phyloP scores from a whole-genome alignment of 1,140 invertebrate species.

The Tribolium madens region DNA sequence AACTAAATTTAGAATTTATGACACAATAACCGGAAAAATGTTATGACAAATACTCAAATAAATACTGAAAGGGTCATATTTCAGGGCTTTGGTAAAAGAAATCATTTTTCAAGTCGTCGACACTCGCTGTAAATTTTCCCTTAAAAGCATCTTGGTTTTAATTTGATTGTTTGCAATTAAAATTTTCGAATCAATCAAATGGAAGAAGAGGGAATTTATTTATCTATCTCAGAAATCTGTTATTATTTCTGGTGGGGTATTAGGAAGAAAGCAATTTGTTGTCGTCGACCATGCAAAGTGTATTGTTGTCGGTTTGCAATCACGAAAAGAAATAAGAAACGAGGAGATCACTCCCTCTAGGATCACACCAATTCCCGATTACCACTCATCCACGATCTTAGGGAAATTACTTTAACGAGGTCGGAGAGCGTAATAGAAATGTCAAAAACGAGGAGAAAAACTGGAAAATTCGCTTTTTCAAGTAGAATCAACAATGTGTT shows the following conservation, averaged over 20 bases:
- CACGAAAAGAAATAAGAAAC: constrained; percentile 17
- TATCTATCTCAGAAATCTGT: neutral
- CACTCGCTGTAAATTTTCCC: neutral
- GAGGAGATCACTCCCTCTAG: constrained; percentile 34
- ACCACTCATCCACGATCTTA: constrained; percentile 18
- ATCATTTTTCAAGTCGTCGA: neutral
- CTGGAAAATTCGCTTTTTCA: neutral
- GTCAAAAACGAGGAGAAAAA: neutral
- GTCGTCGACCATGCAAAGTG: neutral
- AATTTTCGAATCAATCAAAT: neutral
- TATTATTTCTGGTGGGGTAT: constrained; percentile 25
- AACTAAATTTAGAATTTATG: constrained; percentile 6
- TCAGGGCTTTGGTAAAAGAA: neutral
- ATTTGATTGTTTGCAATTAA: neutral
- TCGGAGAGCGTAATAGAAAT: neutral
- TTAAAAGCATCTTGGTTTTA: neutral
- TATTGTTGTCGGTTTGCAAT: constrained; percentile 27
- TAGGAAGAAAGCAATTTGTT: constrained; percentile 32
- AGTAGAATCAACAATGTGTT: no score
- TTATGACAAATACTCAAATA: neutral
- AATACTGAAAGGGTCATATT: neutral
- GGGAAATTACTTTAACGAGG: constrained; percentile 9
- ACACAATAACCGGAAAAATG: neutral
- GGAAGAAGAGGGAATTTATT: neutral
- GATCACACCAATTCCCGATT: constrained; percentile 37